phyloP scores from a whole-genome alignment of 30 jellyfish, hydroid and myxozoan species.

The Chironex yamaguchii region DNA sequence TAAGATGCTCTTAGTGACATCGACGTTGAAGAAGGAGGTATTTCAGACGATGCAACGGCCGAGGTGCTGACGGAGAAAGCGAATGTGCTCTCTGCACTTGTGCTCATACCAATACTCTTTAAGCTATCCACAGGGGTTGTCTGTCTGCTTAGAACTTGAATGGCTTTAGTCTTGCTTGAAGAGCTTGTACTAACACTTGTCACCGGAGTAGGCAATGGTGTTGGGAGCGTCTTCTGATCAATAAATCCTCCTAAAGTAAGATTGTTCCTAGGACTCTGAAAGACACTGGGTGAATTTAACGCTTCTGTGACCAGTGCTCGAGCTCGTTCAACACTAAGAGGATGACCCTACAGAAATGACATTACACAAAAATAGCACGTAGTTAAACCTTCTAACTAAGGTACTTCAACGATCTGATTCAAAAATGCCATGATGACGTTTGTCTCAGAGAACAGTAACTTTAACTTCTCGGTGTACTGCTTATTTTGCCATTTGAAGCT shows the following conservation, averaged over 20 bases:
- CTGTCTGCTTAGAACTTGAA: background rate
- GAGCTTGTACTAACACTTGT: background rate
- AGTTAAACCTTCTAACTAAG: no score
- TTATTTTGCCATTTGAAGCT: background rate
- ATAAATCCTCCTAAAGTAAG: constrained; percentile 83
- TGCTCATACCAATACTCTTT: background rate
- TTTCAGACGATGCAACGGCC: background rate
- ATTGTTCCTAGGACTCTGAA: constrained; percentile 69
- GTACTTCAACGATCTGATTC: no score
- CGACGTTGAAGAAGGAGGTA: background rate
- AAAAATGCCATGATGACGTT: no score
- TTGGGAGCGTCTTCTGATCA: constrained; percentile 65
- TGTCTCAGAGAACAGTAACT: background rate
- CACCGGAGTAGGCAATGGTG: constrained; percentile 22
- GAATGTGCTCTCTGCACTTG: constrained; percentile 41
- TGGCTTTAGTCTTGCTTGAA: background rate
- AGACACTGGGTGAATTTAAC: constrained; percentile 93
- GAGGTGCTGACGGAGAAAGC: constrained; percentile 36
- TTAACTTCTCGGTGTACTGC: background rate
- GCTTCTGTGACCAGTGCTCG: constrained; percentile 95
- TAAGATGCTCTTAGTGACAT: constrained; percentile 39
- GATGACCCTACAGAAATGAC: constrained; percentile 77
- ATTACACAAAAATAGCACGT: no score
- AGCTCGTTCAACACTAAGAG: constrained; percentile 93
- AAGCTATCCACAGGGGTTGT: background rate